phyloP scores from a whole-genome alignment of 2,888 invertebrate genomes.

The Noctua pronuba region DNA sequence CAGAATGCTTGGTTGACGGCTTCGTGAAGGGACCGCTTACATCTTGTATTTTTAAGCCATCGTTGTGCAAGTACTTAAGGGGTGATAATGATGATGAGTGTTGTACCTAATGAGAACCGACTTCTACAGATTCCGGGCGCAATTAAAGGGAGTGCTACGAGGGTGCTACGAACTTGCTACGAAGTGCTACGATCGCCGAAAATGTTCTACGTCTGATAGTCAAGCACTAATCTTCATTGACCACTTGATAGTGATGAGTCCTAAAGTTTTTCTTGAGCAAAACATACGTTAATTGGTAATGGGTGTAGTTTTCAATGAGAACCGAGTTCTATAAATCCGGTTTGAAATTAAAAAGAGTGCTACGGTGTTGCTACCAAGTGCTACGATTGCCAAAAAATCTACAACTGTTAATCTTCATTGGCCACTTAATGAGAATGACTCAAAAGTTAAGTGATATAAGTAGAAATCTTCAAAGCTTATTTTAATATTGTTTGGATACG shows the following conservation, averaged over 20 bases:
- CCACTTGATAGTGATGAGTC: background rate
- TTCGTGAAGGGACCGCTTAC: too few species aligned
- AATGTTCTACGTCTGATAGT: slow-evolving; percentile 22
- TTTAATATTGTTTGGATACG: background rate
- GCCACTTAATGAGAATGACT: slow-evolving; percentile 6
- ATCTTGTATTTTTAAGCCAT: slow-evolving; percentile 36
- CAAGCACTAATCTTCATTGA: slow-evolving; percentile 6
- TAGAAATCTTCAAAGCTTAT: background rate
- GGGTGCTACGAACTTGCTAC: slow-evolving; percentile 50
- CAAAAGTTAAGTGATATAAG: background rate
- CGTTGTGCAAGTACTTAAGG: slow-evolving; percentile 13
- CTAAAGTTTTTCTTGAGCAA: background rate
- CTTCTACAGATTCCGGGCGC: slow-evolving; percentile 58
- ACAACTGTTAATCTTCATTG: slow-evolving; percentile 33
- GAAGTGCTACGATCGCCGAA: slow-evolving; percentile 51
- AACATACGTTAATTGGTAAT: background rate
- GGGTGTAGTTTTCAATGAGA: background rate
- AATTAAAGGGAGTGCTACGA: slow-evolving; percentile 78
- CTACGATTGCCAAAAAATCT: slow-evolving; percentile 46
- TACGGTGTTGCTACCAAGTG: slow-evolving; percentile 17
- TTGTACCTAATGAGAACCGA: slow-evolving; percentile 56
- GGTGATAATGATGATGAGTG: slow-evolving; percentile 70
- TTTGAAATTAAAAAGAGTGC: slow-evolving; percentile 23
- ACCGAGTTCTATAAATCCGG: background rate
- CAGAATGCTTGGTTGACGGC: too few species aligned